Conservation (phyloP, 2,113 vertebrate species). For the Sapayoa aenigma region DNA sequence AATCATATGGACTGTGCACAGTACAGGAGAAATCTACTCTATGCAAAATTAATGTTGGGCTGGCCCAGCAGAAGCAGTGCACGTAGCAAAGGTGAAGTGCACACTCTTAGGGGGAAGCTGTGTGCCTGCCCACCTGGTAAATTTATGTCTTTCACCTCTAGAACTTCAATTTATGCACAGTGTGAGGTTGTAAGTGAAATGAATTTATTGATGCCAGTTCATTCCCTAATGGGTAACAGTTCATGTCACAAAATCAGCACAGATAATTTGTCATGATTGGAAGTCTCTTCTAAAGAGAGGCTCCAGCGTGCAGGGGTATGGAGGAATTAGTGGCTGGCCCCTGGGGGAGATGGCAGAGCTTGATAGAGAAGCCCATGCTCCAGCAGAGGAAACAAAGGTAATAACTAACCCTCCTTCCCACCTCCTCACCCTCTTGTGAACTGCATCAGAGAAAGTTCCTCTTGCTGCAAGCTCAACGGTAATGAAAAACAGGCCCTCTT, state of each 20-base stretch:
- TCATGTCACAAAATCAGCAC: constrained; percentile 62
- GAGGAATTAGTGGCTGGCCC: constrained; percentile 47
- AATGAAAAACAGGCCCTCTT: constrained; percentile 72
- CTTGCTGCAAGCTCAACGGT: constrained; percentile 47
- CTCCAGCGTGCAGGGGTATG: not conserved
- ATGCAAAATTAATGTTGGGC: constrained; percentile 56
- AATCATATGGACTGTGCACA: not conserved
- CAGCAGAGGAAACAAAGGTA: constrained; percentile 50
- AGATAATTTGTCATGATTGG: constrained; percentile 63
- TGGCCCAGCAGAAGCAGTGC: not conserved
- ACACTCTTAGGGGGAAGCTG: constrained; percentile 36
- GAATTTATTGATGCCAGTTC: constrained; percentile 65
- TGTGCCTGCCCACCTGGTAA: constrained; percentile 53
- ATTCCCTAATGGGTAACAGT: constrained; percentile 67
- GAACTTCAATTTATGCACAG: constrained; percentile 29
- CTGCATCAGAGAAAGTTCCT: constrained; percentile 50
- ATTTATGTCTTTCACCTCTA: constrained; percentile 71
- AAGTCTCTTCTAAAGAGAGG: constrained; percentile 37
- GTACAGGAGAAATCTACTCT: not conserved
- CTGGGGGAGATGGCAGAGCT: constrained; percentile 3
- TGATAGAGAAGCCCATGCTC: not conserved
- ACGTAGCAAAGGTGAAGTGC: constrained; percentile 15
- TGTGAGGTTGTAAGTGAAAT: constrained; percentile 55
- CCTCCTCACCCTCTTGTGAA: constrained; percentile 55
- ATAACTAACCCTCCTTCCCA: constrained; percentile 32